A percentile compares a stretch with the other conserved stretches of the same genome.
Evolutionary conservation across 2,113 vertebrate species (phyloP).

Genomic region (Sinocyclocheilus anshuiensis): DNA sequence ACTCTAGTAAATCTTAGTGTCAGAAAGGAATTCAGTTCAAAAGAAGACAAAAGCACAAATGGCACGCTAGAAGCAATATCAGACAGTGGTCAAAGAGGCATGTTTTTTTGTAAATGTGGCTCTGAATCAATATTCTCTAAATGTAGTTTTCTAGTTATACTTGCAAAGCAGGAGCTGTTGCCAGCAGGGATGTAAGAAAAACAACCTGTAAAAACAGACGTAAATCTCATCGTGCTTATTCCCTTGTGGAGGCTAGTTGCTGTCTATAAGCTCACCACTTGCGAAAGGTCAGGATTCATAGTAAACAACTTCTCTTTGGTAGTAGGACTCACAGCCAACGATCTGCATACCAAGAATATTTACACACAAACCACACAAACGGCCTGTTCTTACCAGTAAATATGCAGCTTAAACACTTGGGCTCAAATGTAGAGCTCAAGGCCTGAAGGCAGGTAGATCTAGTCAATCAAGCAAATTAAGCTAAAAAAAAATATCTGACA

Average conservation of each 20-base stretch:
- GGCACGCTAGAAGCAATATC: background rate
- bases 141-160: slow-evolving; percentile 32
- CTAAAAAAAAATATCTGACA: background rate
- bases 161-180: slow-evolving; percentile 30
- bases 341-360: slow-evolving; percentile 52
- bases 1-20: background rate
- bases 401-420: slow-evolving; percentile 10
- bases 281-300: slow-evolving; percentile 49
- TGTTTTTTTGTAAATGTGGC: slow-evolving; percentile 2
- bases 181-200: slow-evolving; percentile 32
- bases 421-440: slow-evolving; percentile 13
- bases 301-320: slow-evolving; percentile 49
- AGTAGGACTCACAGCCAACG: slow-evolving; percentile 38
- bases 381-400: slow-evolving; percentile 40
- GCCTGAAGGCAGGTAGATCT: background rate
- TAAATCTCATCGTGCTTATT: slow-evolving; percentile 10
- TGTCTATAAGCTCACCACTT: slow-evolving; percentile 43
- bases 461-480: slow-evolving; percentile 6
- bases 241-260: slow-evolving; percentile 24
- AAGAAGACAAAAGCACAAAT: background rate
- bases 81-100: background rate
- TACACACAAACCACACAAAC: slow-evolving; percentile 49
- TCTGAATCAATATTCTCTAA: slow-evolving; percentile 16
- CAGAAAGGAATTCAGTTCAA: background rate
- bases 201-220: slow-evolving; percentile 40